Percentiles rank a stretch among this genome's conserved stretches.
Evolutionary conservation across 2,113 vertebrate genomes (phyloP).

Genomic region (Tinamus guttatus): DNA sequence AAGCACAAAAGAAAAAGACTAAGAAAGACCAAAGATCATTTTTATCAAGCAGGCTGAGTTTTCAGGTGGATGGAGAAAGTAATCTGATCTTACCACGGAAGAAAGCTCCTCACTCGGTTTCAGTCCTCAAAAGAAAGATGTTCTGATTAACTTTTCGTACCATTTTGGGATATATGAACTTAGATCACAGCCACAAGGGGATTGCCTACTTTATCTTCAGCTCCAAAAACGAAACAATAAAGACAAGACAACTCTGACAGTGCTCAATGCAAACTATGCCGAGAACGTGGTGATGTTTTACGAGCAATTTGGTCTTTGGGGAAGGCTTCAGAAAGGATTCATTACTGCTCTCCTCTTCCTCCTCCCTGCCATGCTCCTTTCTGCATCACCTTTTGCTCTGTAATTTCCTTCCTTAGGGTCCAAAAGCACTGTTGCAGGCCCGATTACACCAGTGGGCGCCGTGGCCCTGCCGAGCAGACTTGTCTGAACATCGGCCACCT

Average conservation of each 20-base stretch:
- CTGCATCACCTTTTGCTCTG: background rate
- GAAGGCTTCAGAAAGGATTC: background rate
- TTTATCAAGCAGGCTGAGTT: background rate
- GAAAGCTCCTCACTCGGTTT: background rate
- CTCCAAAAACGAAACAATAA: background rate
- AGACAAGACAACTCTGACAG: background rate
- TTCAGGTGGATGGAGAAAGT: background rate
- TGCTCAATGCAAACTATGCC: background rate
- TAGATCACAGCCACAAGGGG: background rate
- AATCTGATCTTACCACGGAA: background rate
- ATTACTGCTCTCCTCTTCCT: background rate
- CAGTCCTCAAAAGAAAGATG: background rate
- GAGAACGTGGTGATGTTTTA: no score
- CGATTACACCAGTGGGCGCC: fast-evolving
- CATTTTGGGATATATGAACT: background rate
- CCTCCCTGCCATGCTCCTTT: background rate
- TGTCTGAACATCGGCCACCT: fast-evolving
- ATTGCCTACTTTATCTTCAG: background rate
- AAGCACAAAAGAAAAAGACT: fast-evolving
- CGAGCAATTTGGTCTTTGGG: background rate
- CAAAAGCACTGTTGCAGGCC: background rate
- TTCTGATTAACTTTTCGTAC: background rate
- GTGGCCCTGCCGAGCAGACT: background rate
- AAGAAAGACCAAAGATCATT: background rate
- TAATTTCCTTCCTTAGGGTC: background rate